These are phyloP conservation scores for Capreolus pygargus DNA, from an alignment of 2,113 vertebrate genomes.

Conservation along the genomic window DNA sequence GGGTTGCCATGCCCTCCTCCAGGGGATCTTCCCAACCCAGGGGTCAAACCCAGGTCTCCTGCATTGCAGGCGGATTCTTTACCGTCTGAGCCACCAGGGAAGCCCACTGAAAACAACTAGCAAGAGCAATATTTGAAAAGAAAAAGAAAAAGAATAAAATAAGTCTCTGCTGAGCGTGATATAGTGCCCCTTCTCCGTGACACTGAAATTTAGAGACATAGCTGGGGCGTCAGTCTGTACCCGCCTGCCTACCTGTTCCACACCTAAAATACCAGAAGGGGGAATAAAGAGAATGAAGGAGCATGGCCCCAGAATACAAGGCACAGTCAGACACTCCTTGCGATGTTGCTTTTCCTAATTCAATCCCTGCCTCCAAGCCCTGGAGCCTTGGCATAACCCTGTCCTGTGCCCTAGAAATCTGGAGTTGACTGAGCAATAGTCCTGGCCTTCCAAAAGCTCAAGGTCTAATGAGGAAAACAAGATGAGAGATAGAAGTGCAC, in stretches of 20 bases:
- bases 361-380: neutral
- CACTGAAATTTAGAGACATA: neutral
- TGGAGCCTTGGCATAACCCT: neutral
- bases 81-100: accelerated
- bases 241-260: neutral
- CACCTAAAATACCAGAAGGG: neutral
- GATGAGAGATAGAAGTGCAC: neutral
- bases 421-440: neutral
- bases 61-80: neutral
- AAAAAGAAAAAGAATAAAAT: neutral
- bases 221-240: neutral
- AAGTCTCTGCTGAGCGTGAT: neutral
- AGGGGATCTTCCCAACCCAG: neutral
- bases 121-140: neutral
- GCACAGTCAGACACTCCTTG: neutral
- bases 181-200: neutral
- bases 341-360: neutral
- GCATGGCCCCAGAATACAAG: neutral
- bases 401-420: neutral
- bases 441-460: neutral
- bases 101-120: neutral
- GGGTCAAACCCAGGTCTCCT: neutral
- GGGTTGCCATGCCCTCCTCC: neutral
- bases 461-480: neutral
- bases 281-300: neutral